Conservation (phyloP, 2,797 vertebrate species). For the Rhabdomys pumilio region DNA sequence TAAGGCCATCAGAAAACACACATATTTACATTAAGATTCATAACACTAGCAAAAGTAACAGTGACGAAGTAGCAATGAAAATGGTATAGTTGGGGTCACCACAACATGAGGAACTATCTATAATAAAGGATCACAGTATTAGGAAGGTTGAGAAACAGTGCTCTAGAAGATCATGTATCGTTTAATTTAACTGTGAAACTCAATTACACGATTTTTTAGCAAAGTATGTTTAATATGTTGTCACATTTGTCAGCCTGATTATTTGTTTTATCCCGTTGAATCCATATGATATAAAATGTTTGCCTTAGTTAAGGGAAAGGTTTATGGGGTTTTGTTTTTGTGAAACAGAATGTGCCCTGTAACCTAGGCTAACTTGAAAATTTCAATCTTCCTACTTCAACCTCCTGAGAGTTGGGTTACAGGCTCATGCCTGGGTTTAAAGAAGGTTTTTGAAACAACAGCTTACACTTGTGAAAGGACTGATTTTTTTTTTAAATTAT, state of each 20-base stretch:
- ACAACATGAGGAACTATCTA: neutral
- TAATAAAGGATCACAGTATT: neutral
- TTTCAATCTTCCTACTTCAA: neutral
- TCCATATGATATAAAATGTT: conserved; percentile 27
- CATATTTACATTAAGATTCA: neutral
- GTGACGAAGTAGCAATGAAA: neutral
- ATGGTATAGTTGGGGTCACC: neutral
- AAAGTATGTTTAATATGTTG: conserved; percentile 13
- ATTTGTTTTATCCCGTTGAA: conserved; percentile 31
- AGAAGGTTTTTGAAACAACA: conserved; percentile 5
- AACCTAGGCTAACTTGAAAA: neutral
- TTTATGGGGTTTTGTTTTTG: neutral
- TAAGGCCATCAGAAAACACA: neutral
- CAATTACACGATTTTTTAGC: conserved; percentile 44
- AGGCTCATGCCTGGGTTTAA: conserved; percentile 23
- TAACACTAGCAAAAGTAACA: neutral
- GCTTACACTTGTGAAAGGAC: conserved; percentile 39
- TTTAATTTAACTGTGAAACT: conserved; percentile 53
- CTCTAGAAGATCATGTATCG: neutral
- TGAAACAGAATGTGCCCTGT: neutral
- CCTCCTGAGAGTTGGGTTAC: neutral
- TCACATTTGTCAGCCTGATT: conserved; percentile 50
- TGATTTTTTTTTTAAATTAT: neutral
- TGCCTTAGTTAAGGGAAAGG: conserved; percentile 16
- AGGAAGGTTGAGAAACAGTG: neutral